phyloP scores from a whole-genome alignment of 1,140 invertebrate species.

The Hetaerina americana region DNA sequence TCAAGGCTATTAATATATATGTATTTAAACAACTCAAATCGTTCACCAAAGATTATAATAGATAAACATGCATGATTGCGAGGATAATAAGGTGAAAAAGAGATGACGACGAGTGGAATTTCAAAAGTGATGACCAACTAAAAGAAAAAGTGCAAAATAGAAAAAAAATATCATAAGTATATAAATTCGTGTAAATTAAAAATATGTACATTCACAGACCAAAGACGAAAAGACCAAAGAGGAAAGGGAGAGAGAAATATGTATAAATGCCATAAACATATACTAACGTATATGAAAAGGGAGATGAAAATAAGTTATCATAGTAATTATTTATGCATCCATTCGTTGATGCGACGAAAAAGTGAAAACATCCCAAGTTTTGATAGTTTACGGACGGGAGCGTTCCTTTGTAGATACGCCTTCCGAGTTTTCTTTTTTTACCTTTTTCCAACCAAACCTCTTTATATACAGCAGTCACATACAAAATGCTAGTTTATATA shows the following conservation, averaged over 20 bases:
- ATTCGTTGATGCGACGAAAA: background rate
- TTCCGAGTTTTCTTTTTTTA: background rate
- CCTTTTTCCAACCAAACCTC: background rate
- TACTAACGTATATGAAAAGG: background rate
- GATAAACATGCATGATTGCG: background rate
- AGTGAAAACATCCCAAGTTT: too few species aligned
- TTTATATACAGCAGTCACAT: background rate
- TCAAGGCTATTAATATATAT: background rate
- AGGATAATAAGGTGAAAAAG: background rate
- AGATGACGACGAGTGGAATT: background rate
- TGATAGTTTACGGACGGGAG: too few species aligned
- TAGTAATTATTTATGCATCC: background rate
- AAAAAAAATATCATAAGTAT: background rate
- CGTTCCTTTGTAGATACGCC: too few species aligned
- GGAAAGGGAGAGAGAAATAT: background rate
- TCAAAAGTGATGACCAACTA: background rate
- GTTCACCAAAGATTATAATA: background rate
- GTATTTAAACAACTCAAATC: background rate
- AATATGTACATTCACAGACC: background rate
- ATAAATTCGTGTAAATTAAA: background rate
- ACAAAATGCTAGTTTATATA: background rate
- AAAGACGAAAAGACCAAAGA: background rate
- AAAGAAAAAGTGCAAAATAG: background rate
- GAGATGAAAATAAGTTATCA: background rate
- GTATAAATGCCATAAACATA: background rate